phyloP scores from a whole-genome alignment of 2,113 vertebrate species.

The Phyllostomus hastatus region DNA sequence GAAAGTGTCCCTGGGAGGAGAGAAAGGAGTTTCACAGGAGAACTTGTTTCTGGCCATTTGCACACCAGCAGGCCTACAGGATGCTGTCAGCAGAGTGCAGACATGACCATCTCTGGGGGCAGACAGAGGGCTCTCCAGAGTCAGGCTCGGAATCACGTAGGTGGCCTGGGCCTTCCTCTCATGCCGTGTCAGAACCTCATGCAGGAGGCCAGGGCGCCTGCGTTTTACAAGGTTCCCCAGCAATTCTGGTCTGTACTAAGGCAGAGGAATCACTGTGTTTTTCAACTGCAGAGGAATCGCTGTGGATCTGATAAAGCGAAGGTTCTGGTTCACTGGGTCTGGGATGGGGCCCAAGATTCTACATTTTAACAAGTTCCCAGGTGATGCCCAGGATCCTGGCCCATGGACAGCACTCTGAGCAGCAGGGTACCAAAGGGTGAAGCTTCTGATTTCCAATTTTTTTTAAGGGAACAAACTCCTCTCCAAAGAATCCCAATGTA shows the following conservation, averaged over 20 bases:
- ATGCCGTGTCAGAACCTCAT: not conserved
- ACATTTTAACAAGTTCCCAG: not conserved
- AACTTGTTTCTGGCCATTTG: not conserved
- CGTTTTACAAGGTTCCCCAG: rapidly evolving
- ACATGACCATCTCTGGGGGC: not conserved
- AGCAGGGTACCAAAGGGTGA: not conserved
- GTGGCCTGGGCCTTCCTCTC: not conserved
- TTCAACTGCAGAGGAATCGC: not conserved
- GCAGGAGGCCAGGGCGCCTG: not conserved
- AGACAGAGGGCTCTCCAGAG: rapidly evolving
- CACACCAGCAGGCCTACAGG: not conserved
- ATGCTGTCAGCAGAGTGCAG: rapidly evolving
- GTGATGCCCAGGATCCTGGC: not conserved
- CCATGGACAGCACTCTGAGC: not conserved
- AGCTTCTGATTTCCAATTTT: not conserved
- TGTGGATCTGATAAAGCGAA: no score
- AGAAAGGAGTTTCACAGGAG: no score
- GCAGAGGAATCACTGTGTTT: no score
- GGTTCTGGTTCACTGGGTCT: not conserved
- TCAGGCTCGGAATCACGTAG: rapidly evolving
- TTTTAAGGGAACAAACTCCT: not conserved
- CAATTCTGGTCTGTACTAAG: not conserved
- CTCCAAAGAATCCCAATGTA: not conserved
- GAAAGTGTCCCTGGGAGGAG: not conserved
- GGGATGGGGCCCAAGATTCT: not conserved